Evolutionary conservation across 2,888 invertebrate species (phyloP), one percentile per base, ranked within the genome.

Genomic region (Epistrophella euchroma): DNA sequence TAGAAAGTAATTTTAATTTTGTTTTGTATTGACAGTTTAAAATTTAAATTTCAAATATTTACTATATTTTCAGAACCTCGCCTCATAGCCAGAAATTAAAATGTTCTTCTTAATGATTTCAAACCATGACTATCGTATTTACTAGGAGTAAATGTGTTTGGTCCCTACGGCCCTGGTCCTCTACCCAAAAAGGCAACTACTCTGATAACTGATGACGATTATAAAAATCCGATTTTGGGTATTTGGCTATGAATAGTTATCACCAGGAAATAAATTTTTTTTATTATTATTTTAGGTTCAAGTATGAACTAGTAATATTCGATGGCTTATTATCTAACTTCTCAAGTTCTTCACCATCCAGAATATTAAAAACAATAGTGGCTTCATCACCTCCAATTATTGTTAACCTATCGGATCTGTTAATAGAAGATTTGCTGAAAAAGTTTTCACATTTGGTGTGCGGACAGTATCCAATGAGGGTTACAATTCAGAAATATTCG

Each of bases 61-160:
- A 15, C 3, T 22, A 19, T 22, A 5, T 50, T 68, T 86, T 90
- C 85, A 94, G 94, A 92, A 80, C 91, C 93, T 11, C 93, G 93
- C 85, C 66, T 92, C 1, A 90, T 91, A 2, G 95, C 95, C 0
- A 91, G 92, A 10, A 93, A 94, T 71, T 93, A 94, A 2, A 93
- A 94, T 11, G 92, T 94, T 3, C 92, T 94, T 0, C 92, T 97
- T 11, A 93, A 93, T 5, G 93, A 95, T 55, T 91, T 97, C 88
- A 94, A 95, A 88, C 94, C 96, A 1, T 97, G 97, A 88, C 96
- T 96, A 90, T 94, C 93, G 1, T 97, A 97, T 90, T 91, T 95
- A 72, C 95, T 97, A 90, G 94, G 94, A 5, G 95, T 97, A 5
- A 96, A 95, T 0, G 91, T 96, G 2, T 90, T 95, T 13, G 94